A percentile compares a stretch with the other conserved stretches of the same genome.
Conservation (phyloP, 1,140 invertebrate species). For the Tachypleus tridentatus region DNA sequence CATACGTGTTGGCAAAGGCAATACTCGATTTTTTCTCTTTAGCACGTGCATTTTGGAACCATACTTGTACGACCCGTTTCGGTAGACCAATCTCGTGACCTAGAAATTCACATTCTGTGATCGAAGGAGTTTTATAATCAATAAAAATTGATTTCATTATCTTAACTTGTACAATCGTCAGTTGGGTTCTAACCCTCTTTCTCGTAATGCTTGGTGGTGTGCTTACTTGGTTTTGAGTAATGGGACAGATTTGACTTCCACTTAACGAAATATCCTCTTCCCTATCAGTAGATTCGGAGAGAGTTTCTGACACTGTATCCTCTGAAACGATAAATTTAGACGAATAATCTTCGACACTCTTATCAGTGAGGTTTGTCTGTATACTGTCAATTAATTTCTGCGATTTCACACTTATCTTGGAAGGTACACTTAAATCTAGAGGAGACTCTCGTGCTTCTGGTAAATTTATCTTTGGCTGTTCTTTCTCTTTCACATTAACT, state of each 20-base stretch:
- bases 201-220: constrained; percentile 23
- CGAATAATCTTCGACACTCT: constrained; percentile 16
- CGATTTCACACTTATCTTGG: constrained; percentile 14
- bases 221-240: no score
- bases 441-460: constrained; percentile 47
- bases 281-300: constrained; percentile 24
- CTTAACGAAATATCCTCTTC: no score
- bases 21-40: constrained; percentile 92
- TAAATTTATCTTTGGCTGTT: constrained; percentile 5
- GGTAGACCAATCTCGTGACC: constrained; percentile 81
- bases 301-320: constrained; percentile 33
- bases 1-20: constrained; percentile 44
- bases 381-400: constrained; percentile 12
- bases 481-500: neutral
- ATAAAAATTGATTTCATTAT: constrained; percentile 89
- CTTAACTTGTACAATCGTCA: constrained; percentile 68
- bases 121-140: constrained; percentile 95
- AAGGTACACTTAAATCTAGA: constrained; percentile 56
- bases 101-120: constrained; percentile 92
- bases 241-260: no score
- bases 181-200: constrained; percentile 81
- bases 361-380: constrained; percentile 24
- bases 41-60: constrained; percentile 97
- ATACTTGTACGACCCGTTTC: constrained; percentile 88
- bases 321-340: constrained; percentile 23